Evolutionary conservation across 1,140 invertebrate genomes (phyloP).

Genomic region (Philopotamus ludificatus): DNA sequence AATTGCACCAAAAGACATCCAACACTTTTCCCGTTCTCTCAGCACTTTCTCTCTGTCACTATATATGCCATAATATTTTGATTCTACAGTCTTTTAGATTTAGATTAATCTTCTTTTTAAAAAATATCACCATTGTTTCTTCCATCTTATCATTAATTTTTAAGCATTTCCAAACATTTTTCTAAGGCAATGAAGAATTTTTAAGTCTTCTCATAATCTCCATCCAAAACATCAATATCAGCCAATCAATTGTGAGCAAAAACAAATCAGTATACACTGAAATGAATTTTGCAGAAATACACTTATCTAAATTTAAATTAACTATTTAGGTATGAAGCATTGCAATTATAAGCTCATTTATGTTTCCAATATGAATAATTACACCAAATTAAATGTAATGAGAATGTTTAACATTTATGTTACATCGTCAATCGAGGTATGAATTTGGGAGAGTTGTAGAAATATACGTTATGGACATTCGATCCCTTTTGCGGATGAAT

Average conservation of each 20-base stretch:
- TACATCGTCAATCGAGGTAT: too few relatives aligned
- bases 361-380: background rate
- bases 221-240: slow-evolving; percentile 19
- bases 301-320: background rate
- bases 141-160: slow-evolving; percentile 38
- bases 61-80: slow-evolving; percentile 34
- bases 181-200: slow-evolving; percentile 42
- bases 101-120: slow-evolving; percentile 40
- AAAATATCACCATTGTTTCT: slow-evolving; percentile 41
- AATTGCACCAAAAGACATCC: slow-evolving; percentile 6
- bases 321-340: background rate
- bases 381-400: background rate
- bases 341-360: background rate
- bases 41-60: slow-evolving; percentile 8
- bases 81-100: slow-evolving; percentile 42
- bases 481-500: too few relatives aligned
- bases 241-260: slow-evolving; percentile 21
- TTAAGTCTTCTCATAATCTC: slow-evolving; percentile 42
- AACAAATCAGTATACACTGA: background rate
- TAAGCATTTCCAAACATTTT: slow-evolving; percentile 40
- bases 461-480: too few relatives aligned
- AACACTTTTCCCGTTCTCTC: slow-evolving; percentile 8
- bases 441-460: too few relatives aligned
- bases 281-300: background rate
- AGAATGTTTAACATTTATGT: background rate